These are phyloP conservation scores for Lathronympha strigana DNA, from an alignment of 2,888 invertebrate species.

Conservation along the genomic window DNA sequence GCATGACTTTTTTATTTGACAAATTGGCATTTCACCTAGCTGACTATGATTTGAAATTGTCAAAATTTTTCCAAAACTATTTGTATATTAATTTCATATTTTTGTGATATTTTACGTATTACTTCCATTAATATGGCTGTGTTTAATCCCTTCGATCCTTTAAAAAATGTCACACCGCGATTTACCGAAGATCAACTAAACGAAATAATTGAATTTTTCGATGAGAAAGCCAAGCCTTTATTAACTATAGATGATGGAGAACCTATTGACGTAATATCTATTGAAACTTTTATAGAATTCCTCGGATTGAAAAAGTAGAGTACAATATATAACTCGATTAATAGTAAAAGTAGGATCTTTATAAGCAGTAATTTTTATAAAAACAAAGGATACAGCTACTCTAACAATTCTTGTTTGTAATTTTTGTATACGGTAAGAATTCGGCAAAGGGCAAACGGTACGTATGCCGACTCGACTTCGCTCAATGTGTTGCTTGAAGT, in stretches of 20 bases:
- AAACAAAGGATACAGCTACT: too few relatives aligned
- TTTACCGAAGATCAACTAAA: conserved; percentile 67
- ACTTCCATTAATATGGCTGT: conserved; percentile 53
- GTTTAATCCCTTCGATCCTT: conserved; percentile 62
- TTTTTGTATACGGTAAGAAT: too few relatives aligned
- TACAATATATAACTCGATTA: conserved; percentile 35
- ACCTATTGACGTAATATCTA: conserved; percentile 64
- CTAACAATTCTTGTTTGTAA: too few relatives aligned
- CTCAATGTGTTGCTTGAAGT: too few relatives aligned
- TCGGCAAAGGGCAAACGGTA: too few relatives aligned
- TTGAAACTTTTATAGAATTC: conserved; percentile 64
- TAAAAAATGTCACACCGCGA: conserved; percentile 56
- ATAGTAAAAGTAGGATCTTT: neutral
- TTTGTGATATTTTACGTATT: conserved; percentile 27
- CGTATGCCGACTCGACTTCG: too few relatives aligned
- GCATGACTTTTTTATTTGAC: too few relatives aligned
- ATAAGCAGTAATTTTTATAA: too few relatives aligned
- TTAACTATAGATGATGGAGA: conserved; percentile 59
- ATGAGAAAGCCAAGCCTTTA: conserved; percentile 60
- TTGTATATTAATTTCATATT: conserved; percentile 3
- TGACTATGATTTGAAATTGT: too few relatives aligned
- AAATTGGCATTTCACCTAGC: too few relatives aligned
- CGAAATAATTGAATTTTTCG: conserved; percentile 66
- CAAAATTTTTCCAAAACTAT: neutral
- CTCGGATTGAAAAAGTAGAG: conserved; percentile 69